These are phyloP conservation scores for Mythimna lalbum DNA, from an alignment of 2,888 invertebrate species.

Conservation along the genomic window DNA sequence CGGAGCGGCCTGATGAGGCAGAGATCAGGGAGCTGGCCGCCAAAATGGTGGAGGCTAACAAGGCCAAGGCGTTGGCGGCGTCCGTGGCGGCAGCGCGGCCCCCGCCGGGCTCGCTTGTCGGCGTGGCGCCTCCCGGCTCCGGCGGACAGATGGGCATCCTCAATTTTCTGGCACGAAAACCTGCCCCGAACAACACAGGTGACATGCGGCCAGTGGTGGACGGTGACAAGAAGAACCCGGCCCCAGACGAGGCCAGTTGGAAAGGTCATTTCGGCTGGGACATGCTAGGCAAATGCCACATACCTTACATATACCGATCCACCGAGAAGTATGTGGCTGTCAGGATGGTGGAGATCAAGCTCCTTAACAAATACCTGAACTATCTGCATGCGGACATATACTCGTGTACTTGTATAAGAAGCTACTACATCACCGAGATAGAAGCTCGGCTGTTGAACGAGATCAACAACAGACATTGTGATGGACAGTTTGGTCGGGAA, in stretches of 20 bases:
- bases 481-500: constrained; percentile 96
- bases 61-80: constrained; percentile 90
- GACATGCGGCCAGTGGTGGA: constrained; percentile 78
- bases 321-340: constrained; percentile 98
- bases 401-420: constrained; percentile 97
- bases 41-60: constrained; percentile 96
- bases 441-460: constrained; percentile 97
- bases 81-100: constrained; percentile 88
- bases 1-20: constrained; percentile 95
- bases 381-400: constrained; percentile 97
- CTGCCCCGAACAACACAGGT: constrained; percentile 73
- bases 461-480: constrained; percentile 98
- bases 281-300: constrained; percentile 95
- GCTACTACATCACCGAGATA: constrained; percentile 97
- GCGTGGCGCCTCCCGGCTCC: constrained; percentile 78
- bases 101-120: constrained; percentile 83
- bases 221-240: constrained; percentile 84
- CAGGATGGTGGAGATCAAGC: constrained; percentile 97
- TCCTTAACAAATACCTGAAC: constrained; percentile 96
- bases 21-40: constrained; percentile 96
- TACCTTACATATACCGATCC: constrained; percentile 96
- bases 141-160: constrained; percentile 91
- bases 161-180: constrained; percentile 91
- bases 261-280: constrained; percentile 98
- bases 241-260: constrained; percentile 94